Percentiles rank a stretch among this genome's conserved stretches.
These are phyloP conservation scores for Zaprionus lineosus DNA, from an alignment of 2,888 invertebrate species.

Conservation along the genomic window DNA sequence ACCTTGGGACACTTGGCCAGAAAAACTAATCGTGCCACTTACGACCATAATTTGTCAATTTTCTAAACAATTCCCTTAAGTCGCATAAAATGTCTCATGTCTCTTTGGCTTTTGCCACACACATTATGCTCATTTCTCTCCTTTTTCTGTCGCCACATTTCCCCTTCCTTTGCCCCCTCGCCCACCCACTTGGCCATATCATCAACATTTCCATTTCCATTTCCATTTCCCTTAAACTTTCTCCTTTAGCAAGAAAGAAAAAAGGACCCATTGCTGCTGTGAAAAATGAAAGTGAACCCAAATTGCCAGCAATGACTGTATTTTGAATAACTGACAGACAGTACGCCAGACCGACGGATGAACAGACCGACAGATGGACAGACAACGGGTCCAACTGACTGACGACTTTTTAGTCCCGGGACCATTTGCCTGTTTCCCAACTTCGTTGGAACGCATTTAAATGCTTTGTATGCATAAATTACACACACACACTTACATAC, in stretches of 20 bases:
- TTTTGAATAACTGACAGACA: slow-evolving; percentile 24
- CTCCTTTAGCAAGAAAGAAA: slow-evolving; percentile 23
- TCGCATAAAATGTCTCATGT: slow-evolving; percentile 62
- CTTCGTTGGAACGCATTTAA: slow-evolving; percentile 59
- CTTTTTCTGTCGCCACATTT: slow-evolving; percentile 1
- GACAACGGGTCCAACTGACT: no score
- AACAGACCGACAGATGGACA: slow-evolving; percentile 3
- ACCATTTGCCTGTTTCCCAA: not conserved
- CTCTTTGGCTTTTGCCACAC: slow-evolving; percentile 66
- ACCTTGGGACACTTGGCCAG: slow-evolving; percentile 48
- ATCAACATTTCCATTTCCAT: no score
- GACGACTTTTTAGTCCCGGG: not conserved
- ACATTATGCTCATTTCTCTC: slow-evolving; percentile 56
- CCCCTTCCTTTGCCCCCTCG: no score
- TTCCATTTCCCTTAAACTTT: no score
- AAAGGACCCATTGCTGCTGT: slow-evolving; percentile 46
- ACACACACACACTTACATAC: no score
- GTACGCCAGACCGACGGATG: slow-evolving; percentile 11
- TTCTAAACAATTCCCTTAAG: slow-evolving; percentile 72
- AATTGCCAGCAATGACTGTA: slow-evolving; percentile 37
- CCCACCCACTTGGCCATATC: no score
- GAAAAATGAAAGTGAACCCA: slow-evolving; percentile 64
- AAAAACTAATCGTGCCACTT: slow-evolving; percentile 72
- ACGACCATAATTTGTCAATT: slow-evolving; percentile 75
- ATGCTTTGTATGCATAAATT: slow-evolving; percentile 67